A percentile compares a stretch with the other conserved stretches of the same genome.
These are phyloP conservation scores for Triplophysa yarkandensis DNA, from an alignment of 2,797 vertebrate species.

Conservation along the genomic window DNA sequence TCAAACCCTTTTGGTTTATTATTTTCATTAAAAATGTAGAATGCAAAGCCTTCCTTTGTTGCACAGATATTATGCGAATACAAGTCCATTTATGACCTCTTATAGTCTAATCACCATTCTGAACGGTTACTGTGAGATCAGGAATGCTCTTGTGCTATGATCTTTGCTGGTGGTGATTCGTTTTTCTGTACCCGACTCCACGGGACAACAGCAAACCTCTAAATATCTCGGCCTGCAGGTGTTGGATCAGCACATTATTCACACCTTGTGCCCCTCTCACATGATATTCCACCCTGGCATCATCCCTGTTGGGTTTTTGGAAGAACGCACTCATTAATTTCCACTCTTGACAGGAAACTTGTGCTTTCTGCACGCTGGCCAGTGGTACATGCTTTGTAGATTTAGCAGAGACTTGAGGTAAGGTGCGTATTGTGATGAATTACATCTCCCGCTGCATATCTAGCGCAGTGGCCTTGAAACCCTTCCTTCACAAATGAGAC, in stretches of 20 bases:
- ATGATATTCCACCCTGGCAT: conserved; percentile 40
- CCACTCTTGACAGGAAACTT: conserved; percentile 23
- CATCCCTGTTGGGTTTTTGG: conserved; percentile 33
- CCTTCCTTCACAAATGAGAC: conserved; percentile 27
- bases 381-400: conserved; percentile 37
- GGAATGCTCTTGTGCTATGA: conserved; percentile 9
- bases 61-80: background rate
- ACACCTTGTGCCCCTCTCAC: conserved; percentile 56
- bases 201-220: conserved; percentile 28
- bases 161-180: background rate
- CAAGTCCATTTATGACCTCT: background rate
- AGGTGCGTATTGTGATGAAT: conserved; percentile 14
- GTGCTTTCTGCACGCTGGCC: conserved; percentile 18
- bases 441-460: conserved; percentile 9
- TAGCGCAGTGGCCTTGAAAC: conserved; percentile 16
- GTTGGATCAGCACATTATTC: conserved; percentile 57
- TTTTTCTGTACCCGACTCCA: background rate
- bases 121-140: background rate
- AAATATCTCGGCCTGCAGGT: conserved; percentile 51
- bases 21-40: background rate
- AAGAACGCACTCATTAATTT: conserved; percentile 55
- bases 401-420: conserved; percentile 35
- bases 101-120: background rate
- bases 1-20: background rate
- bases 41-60: background rate